phyloP scores from a whole-genome alignment of 2,113 vertebrate species.

The Oreotragus oreotragus region DNA sequence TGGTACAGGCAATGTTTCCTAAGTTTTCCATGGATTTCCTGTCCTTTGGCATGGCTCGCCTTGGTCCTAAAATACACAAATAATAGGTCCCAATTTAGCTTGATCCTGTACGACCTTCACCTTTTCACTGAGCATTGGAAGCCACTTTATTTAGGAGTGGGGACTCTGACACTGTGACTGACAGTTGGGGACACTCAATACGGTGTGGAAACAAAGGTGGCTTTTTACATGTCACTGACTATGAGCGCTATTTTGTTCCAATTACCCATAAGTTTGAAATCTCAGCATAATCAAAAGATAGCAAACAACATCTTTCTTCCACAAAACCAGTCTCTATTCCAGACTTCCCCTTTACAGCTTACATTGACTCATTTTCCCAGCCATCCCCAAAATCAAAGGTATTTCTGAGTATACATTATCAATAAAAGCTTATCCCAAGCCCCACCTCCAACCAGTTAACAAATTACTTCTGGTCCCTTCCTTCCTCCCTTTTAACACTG shows the following conservation, averaged over 20 bases:
- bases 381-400: not conserved
- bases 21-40: not conserved
- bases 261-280: not conserved
- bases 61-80: not conserved
- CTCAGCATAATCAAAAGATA: constrained; percentile 1
- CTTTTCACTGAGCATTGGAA: not conserved
- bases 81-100: not conserved
- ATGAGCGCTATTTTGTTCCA: not conserved
- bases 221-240: not conserved
- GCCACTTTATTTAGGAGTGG: not conserved
- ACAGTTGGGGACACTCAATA: not conserved
- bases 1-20: not conserved
- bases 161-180: not conserved
- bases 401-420: not conserved
- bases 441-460: not conserved
- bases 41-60: not conserved
- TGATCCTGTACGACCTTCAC: not conserved
- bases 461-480: not conserved
- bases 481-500: not conserved
- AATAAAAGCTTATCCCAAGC: not conserved
- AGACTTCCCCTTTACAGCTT: not conserved
- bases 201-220: not conserved
- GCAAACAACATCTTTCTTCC: not conserved
- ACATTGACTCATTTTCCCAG: not conserved
- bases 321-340: constrained; percentile 23